Conservation (phyloP, 1,140 invertebrate genomes). For the Bombus soroeensis region DNA sequence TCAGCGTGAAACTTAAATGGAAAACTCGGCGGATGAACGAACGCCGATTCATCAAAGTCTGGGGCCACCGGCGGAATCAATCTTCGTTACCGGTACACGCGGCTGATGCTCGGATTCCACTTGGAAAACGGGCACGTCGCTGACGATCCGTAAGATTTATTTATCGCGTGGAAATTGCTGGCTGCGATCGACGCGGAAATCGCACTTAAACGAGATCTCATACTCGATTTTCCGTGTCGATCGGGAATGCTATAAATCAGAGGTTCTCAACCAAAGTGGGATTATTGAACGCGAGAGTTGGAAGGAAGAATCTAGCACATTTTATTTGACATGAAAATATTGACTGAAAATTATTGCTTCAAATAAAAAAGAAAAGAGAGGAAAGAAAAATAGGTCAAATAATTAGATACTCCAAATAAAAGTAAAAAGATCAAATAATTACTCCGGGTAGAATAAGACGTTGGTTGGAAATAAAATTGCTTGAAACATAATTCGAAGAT, state of each 20-base stretch:
- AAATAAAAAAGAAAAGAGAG: no score
- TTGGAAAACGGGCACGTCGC: constrained; percentile 14
- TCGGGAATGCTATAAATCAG: neutral
- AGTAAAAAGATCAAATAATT: no score
- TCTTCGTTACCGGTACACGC: constrained; percentile 36
- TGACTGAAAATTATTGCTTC: neutral
- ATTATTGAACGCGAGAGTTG: neutral
- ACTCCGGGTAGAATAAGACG: no score
- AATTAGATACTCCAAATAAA: no score
- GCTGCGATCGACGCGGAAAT: neutral
- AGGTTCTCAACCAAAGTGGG: neutral
- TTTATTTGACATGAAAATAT: neutral
- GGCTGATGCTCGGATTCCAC: constrained; percentile 12
- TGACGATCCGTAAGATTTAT: constrained; percentile 40
- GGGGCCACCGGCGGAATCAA: constrained; percentile 8
- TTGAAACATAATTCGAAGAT: no score
- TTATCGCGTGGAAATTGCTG: constrained; percentile 35
- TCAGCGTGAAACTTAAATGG: constrained; percentile 38
- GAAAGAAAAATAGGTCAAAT: no score
- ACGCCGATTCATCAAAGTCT: constrained; percentile 46
- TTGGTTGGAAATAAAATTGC: no score
- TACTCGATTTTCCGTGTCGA: neutral
- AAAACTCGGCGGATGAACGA: constrained; percentile 32
- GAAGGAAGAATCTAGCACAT: no score
- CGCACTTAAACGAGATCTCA: neutral